Conservation (phyloP, 1,140 invertebrate genomes). For the Metaphire vulgaris region DNA sequence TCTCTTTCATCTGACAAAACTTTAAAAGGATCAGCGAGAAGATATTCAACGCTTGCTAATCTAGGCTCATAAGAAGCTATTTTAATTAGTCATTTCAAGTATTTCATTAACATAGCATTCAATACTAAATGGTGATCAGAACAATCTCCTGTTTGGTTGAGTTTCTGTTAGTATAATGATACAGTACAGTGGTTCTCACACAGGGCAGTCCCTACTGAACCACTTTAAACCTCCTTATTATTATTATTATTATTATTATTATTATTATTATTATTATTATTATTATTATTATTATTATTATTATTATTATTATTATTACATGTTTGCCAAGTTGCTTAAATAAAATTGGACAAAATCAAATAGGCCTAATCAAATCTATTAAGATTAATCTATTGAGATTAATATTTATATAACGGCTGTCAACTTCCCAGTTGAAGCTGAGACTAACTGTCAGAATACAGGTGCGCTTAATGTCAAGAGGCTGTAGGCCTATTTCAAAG, state of each 20-base stretch:
- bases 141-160: neutral
- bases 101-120: too few species aligned
- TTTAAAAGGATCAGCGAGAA: too few species aligned
- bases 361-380: neutral
- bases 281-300: constrained; percentile 4
- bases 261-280: constrained; percentile 4
- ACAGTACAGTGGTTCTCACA: neutral
- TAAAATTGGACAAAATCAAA: neutral
- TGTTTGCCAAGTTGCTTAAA: neutral
- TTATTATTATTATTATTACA: neutral
- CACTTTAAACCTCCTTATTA: too few species aligned
- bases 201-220: too few species aligned
- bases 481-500: neutral
- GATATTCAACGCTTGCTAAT: too few species aligned
- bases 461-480: neutral
- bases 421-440: too few species aligned
- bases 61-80: too few species aligned
- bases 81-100: too few species aligned
- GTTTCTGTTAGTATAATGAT: neutral
- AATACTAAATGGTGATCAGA: too few species aligned
- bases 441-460: too few species aligned
- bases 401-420: too few species aligned
- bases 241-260: constrained; percentile 1
- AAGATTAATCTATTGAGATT: neutral
- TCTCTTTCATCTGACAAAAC: too few species aligned